phyloP scores from a whole-genome alignment of 2,888 invertebrate species.

The Steromphala cineraria region DNA sequence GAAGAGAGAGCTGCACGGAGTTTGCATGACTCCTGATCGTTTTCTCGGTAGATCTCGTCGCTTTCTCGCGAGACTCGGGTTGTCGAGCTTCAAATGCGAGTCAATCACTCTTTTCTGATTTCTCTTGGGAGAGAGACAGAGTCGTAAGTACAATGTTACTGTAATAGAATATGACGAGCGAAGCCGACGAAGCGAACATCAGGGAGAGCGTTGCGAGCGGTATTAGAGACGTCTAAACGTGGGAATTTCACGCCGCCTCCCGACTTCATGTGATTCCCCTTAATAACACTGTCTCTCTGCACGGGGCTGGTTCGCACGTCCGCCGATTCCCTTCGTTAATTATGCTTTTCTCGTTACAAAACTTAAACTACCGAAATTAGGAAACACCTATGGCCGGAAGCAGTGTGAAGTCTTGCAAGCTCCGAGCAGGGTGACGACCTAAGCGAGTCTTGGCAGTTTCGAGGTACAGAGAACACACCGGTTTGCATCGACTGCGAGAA shows the following conservation, averaged over 20 bases:
- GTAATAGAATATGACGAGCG: neutral
- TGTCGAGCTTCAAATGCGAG: neutral
- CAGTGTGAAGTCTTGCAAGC: neutral
- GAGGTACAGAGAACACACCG: neutral
- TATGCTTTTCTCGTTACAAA: slow-evolving; percentile 24
- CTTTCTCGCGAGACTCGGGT: neutral
- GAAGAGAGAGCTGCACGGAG: neutral
- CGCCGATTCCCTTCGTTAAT: slow-evolving; percentile 11
- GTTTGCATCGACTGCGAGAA: neutral
- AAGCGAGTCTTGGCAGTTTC: neutral
- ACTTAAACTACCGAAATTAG: neutral
- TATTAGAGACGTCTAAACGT: neutral
- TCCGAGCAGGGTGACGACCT: neutral
- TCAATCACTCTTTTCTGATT: neutral
- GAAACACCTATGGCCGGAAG: neutral
- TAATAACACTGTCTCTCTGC: neutral
- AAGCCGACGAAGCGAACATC: neutral
- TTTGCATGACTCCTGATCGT: neutral
- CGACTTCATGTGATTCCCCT: slow-evolving; percentile 3
- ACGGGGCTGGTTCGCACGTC: neutral
- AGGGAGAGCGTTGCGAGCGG: neutral
- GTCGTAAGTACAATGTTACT: neutral
- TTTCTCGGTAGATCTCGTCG: neutral
- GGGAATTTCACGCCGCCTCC: neutral
- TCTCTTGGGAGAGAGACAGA: neutral